A percentile compares a stretch with the other conserved stretches of the same genome.
Conservation (phyloP, 1,140 invertebrate genomes). For the Vanessa tameamea region DNA sequence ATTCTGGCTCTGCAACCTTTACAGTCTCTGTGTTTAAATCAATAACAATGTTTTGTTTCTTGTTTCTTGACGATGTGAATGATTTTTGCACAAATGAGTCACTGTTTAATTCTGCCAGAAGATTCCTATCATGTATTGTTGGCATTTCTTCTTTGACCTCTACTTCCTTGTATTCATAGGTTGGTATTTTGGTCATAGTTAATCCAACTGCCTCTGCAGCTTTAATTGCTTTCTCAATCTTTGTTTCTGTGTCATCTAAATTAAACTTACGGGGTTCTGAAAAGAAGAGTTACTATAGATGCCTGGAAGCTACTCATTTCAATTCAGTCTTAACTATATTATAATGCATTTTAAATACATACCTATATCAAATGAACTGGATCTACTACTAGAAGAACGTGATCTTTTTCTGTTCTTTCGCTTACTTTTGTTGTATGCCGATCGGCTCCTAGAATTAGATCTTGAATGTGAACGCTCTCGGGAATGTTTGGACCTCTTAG, state of each 20-base stretch:
- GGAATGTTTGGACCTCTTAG: constrained; percentile 56
- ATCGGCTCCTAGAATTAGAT: constrained; percentile 59
- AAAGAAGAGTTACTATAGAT: background rate
- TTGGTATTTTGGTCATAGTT: constrained; percentile 77
- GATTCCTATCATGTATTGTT: constrained; percentile 77
- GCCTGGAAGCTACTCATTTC: no score
- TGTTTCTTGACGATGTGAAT: constrained; percentile 73
- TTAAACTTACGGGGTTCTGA: constrained; percentile 46
- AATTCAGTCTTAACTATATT: background rate
- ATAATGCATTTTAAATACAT: constrained; percentile 19
- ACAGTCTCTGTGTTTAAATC: constrained; percentile 75
- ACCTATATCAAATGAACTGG: constrained; percentile 71
- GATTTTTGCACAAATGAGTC: constrained; percentile 72
- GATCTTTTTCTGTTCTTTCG: constrained; percentile 58
- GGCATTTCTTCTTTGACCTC: constrained; percentile 79
- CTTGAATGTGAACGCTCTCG: constrained; percentile 58
- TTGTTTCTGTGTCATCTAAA: constrained; percentile 72
- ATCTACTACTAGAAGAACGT: constrained; percentile 58
- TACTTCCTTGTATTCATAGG: constrained; percentile 75
- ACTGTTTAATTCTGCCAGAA: constrained; percentile 74
- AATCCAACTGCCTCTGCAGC: constrained; percentile 75
- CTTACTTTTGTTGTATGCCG: constrained; percentile 54
- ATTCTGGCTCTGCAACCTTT: constrained; percentile 66
- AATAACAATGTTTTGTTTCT: constrained; percentile 79
- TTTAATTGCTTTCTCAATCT: constrained; percentile 77